A percentile compares a stretch with the other conserved stretches of the same genome.
Conservation (phyloP, 2,888 invertebrate species). For the Odontomyia ornata region DNA sequence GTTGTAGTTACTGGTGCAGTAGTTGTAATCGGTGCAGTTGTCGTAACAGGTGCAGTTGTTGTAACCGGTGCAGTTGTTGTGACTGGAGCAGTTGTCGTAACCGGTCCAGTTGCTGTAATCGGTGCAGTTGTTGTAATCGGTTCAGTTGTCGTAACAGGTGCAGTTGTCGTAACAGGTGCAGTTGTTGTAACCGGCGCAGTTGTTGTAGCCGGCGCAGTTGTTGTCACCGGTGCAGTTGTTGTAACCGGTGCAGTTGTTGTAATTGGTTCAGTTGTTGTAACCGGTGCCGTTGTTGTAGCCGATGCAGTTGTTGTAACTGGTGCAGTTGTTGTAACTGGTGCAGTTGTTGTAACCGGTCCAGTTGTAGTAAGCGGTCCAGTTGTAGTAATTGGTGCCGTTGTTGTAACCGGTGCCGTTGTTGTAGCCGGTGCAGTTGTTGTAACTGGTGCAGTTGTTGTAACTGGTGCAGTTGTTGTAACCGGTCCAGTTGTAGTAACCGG, state of each 20-base stretch:
- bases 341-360: neutral
- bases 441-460: no score
- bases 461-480: no score
- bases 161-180: neutral
- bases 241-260: no score
- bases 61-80: neutral
- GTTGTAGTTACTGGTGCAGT: no score
- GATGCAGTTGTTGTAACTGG: neutral
- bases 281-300: neutral
- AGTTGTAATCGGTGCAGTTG: conserved; percentile 3
- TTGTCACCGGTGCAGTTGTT: neutral
- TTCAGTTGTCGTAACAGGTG: neutral
- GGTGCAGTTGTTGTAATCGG: neutral
- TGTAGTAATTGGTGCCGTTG: no score
- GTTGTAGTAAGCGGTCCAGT: neutral
- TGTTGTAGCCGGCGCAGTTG: no score
- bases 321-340: neutral
- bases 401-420: no score
- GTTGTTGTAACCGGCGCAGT: neutral
- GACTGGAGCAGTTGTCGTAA: neutral
- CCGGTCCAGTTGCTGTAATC: neutral
- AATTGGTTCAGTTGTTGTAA: neutral
- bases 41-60: neutral
- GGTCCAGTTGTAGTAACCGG: no score
- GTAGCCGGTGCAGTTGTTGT: no score